Base-by-base conservation (phyloP, 2,888 invertebrate species). In the Zaprionus lineosus region DNA sequence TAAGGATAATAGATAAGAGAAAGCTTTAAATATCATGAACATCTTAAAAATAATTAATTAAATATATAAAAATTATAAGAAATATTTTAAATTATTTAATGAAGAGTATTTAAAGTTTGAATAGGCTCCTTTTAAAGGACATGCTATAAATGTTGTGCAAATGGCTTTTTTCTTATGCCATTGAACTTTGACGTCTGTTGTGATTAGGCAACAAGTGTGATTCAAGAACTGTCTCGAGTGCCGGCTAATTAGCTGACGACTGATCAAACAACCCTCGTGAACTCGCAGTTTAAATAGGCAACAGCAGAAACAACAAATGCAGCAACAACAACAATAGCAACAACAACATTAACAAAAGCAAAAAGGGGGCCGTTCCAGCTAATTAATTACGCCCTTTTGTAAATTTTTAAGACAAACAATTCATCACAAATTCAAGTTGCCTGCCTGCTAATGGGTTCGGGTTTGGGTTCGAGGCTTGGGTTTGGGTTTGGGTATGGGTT, bases 331-430 rank as follows among this genome's bases (percentile, higher is more conserved):
- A 18, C 16, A 50, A 41, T 29, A 34, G 16, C n/a, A 56, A 48
- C 59, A 50, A 44, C 21, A 56, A 29, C 48, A 55, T 46, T 18
- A 29, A 26, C 33, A 44, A 1, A 29, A 9, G 28, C 16, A 8
- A 36, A 43, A 48, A 1, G 36, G 12, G 28, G 15, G 7, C 39
- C 47, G 51, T 43, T 74, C 67, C 66, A 56, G 73, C 74, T 79
- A 81, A 81, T 81, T 81, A 81, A 82, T 81, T 82, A 82, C 73
- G 82, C 61, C 61, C 72, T 74, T 81, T 79, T 73, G 70, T 74
- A 73, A 65, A 74, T 74, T 82, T 82, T 79, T 66, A 79, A 81
- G 77, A 82, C 67, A 82, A 81, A 81, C 79, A 79, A 77, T 81
- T 82, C 82, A 77, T 79, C 82, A 79, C 67, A 81, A 77, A 79